phyloP scores from a whole-genome alignment of 2,797 vertebrate genomes.

The Iguana delicatissima region DNA sequence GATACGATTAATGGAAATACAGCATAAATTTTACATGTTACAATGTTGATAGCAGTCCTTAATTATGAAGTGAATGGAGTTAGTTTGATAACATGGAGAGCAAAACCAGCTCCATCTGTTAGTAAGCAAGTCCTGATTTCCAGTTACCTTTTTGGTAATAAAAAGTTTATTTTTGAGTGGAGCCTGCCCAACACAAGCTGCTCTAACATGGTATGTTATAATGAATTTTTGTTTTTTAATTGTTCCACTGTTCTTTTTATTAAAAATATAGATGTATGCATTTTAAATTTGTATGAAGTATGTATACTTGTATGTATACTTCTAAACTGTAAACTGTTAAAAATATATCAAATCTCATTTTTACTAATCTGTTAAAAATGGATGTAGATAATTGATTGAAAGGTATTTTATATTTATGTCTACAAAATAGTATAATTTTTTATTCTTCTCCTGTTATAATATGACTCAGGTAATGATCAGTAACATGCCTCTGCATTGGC shows the following conservation, averaged over 20 bases:
- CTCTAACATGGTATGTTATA: background rate
- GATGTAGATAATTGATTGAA: background rate
- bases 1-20: slow-evolving; percentile 5
- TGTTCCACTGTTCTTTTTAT: background rate
- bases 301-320: no score
- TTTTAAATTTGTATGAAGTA: background rate
- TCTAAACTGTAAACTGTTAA: background rate
- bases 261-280: background rate
- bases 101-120: background rate
- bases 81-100: background rate
- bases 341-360: background rate
- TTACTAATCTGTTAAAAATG: background rate
- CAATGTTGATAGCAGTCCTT: background rate
- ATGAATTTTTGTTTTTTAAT: background rate
- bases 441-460: slow-evolving; percentile 10
- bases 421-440: slow-evolving; percentile 3
- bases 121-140: slow-evolving; percentile 18
- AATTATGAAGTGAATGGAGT: slow-evolving; percentile 23
- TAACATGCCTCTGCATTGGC: background rate
- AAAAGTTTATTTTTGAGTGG: background rate
- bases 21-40: background rate
- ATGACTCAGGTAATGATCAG: slow-evolving; percentile 32
- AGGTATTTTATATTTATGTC: background rate
- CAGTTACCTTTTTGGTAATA: background rate
- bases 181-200: background rate